These are phyloP conservation scores for Meriones unguiculatus DNA, from an alignment of 2,113 vertebrate genomes.

Conservation along the genomic window DNA sequence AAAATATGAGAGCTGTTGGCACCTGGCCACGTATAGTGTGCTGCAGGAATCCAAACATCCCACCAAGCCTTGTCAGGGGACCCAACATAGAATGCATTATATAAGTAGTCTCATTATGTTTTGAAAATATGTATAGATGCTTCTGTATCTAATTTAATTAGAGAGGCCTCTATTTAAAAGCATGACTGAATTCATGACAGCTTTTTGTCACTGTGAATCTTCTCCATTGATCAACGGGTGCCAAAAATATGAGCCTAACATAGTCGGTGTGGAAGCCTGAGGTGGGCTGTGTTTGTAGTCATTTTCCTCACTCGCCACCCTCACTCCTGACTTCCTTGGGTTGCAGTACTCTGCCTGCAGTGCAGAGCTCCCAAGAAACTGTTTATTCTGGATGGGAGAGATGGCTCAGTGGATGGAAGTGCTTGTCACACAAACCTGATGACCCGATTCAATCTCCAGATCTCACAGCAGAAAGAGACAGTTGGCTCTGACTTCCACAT, in stretches of 20 bases:
- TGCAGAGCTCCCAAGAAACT: not conserved
- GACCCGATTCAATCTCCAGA: not conserved
- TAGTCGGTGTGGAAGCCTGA: not conserved
- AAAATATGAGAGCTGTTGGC: not conserved
- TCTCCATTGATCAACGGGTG: conserved; percentile 23
- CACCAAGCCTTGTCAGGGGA: not conserved
- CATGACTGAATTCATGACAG: conserved; percentile 40
- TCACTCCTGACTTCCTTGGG: not conserved
- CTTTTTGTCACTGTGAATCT: conserved; percentile 10
- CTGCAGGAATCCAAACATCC: not conserved
- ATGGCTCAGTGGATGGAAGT: not conserved
- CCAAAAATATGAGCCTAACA: not conserved
- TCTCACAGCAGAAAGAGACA: not conserved
- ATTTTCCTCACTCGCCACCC: not conserved
- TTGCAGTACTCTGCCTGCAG: not conserved
- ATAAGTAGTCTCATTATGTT: not conserved
- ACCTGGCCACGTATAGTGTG: not conserved
- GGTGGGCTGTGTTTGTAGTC: not conserved
- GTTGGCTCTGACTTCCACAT: not conserved
- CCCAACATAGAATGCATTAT: not conserved
- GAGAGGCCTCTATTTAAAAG: conserved; percentile 26
- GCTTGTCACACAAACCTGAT: not conserved
- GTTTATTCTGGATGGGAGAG: not conserved
- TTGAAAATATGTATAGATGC: conserved; percentile 27
- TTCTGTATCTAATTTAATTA: conserved; percentile 47